A percentile compares a stretch with the other conserved stretches of the same genome.
Conservation (phyloP, 2,888 invertebrate genomes). For the Acleris holmiana region DNA sequence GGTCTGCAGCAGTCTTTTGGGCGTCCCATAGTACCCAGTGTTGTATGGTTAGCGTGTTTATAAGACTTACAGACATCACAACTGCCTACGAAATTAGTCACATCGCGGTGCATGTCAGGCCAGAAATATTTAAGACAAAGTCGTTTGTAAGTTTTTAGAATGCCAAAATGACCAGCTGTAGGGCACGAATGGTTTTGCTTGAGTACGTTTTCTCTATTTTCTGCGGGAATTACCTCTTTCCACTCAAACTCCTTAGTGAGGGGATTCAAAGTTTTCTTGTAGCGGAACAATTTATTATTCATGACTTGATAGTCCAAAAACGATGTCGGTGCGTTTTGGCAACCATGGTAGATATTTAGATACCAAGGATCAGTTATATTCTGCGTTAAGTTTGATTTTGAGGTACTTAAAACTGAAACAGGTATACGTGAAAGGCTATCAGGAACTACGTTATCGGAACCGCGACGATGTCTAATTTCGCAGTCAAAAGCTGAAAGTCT, state of each 20-base stretch:
- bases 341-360: constrained; percentile 17
- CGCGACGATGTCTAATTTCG: no score
- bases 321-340: constrained; percentile 1
- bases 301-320: constrained; percentile 17
- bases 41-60: constrained; percentile 25
- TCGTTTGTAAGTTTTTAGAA: no score
- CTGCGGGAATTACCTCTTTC: neutral
- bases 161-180: no score
- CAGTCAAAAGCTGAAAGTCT: no score
- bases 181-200: neutral
- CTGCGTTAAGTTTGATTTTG: neutral
- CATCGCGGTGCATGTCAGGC: constrained; percentile 30
- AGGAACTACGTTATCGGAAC: no score
- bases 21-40: constrained; percentile 14
- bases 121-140: no score
- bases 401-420: neutral
- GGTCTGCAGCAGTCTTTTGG: constrained; percentile 34
- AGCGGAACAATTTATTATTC: constrained; percentile 14
- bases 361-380: constrained; percentile 27
- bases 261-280: constrained; percentile 2
- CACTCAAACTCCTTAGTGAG: constrained; percentile 23
- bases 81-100: constrained; percentile 9
- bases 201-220: neutral
- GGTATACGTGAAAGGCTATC: neutral
- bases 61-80: constrained; percentile 24